Base-by-base conservation (phyloP, 2,113 vertebrate genomes). In the Stigmatopora argus region DNA sequence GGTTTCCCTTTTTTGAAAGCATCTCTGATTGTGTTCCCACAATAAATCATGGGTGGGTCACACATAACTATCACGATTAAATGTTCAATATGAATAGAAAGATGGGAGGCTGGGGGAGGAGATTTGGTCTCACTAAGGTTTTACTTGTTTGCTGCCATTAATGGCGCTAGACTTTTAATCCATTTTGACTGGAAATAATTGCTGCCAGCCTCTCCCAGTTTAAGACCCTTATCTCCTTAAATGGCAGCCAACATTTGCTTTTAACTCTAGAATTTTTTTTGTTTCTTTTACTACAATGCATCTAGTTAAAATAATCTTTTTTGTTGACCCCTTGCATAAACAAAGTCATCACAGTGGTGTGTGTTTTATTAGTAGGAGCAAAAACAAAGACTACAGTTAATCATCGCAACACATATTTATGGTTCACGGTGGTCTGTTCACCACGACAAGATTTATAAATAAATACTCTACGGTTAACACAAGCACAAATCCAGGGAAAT, bases 381-480 rank as follows among this genome's bases (percentile, higher is more conserved):
- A 60, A 26, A 35, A 41, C 18, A 61, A 3, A 61, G 62, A n/a
- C 38, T 21, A 18, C 38, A 13, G 56, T 64, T 65, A 56, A 48
- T 65, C 49, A 62, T 26, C 48, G 65, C 49, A 55, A 64, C 62
- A 62, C 18, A 31, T 56, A 56, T 62, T 47, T 56, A 72, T 47
- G n/a, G 38, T 62, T 61, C n/a, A 62, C 17, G 61, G 19, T 60
- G 57, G 56, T 65, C 49, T 4, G 67, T 58, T 66, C 60, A 44
- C 57, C 23, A 64, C 11, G 34, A 62, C 58, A 21, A 49, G 34
- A 45, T 57, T 58, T 9, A n/a, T 44, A 18, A 65, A 58, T 55
- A 70, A 26, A 58, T 52, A 23, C 55, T 57, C 59, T 53, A 44
- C 46, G 26, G 34, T 68, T 19, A 13, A 4, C 44, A 11, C 60